Conservation (phyloP, 1,140 invertebrate genomes). For the Spodoptera litura region DNA sequence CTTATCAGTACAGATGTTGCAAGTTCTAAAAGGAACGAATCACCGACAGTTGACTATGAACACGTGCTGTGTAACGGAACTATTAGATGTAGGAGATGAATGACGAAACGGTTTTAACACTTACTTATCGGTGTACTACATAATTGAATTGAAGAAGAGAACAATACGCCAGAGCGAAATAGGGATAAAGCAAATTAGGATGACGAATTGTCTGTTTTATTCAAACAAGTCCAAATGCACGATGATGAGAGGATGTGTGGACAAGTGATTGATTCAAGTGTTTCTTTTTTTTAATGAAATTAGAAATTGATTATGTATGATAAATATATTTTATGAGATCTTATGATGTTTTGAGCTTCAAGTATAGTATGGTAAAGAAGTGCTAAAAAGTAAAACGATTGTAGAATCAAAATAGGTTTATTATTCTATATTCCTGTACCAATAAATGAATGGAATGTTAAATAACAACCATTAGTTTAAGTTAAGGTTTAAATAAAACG, state of each 20-base stretch:
- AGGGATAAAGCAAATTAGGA: too few species aligned
- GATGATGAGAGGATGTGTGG: too few species aligned
- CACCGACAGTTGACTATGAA: conserved; percentile 56
- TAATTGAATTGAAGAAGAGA: background rate
- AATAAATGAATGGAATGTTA: background rate
- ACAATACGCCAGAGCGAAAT: background rate
- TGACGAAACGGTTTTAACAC: conserved; percentile 47
- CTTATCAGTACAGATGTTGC: conserved; percentile 43
- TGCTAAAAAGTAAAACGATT: background rate
- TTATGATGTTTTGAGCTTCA: background rate
- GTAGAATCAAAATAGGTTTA: too few species aligned
- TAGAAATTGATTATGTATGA: too few species aligned
- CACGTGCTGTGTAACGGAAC: conserved; percentile 55
- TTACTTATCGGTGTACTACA: background rate
- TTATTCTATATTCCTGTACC: too few species aligned
- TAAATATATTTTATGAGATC: too few species aligned
- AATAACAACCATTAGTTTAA: too few species aligned
- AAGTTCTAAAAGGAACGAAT: conserved; percentile 49
- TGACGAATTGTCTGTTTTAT: too few species aligned
- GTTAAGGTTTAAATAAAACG: too few species aligned
- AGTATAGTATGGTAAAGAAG: background rate
- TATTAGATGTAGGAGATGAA: conserved; percentile 50
- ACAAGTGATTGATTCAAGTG: too few species aligned
- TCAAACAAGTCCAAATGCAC: too few species aligned
- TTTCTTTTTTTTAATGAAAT: too few species aligned